A percentile compares a stretch with the other conserved stretches of the same genome.
Evolutionary conservation across 92 coral and sea anemone genomes (phyloP).

Genomic region (Metridium senile): DNA sequence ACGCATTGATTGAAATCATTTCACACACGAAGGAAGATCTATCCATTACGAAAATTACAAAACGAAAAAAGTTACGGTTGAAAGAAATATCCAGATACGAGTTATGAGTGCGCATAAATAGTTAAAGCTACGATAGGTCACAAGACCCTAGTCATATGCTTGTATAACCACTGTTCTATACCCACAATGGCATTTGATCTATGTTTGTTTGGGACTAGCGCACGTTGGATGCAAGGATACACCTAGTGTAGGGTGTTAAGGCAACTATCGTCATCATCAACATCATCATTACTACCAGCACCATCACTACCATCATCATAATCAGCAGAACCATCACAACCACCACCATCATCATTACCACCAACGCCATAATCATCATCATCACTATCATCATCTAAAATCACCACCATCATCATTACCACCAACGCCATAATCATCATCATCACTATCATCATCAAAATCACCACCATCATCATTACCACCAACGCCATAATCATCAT

Average conservation of each 20-base stretch:
- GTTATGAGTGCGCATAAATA: too few relatives aligned
- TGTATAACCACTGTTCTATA: conserved; percentile 53
- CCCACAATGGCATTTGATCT: neutral
- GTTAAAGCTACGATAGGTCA: neutral
- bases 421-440: neutral
- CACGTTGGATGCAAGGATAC: conserved; percentile 21
- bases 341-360: neutral
- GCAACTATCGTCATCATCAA: neutral
- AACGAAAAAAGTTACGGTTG: too few relatives aligned
- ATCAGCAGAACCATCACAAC: neutral
- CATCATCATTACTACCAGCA: neutral
- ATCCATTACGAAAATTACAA: neutral
- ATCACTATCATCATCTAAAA: neutral
- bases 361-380: neutral
- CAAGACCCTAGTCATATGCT: conserved; percentile 64
- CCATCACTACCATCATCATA: neutral
- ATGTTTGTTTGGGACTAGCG: neutral
- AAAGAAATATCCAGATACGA: too few relatives aligned
- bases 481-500: neutral
- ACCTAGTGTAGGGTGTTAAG: too few relatives aligned
- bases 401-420: neutral
- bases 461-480: neutral
- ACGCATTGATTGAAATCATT: too few relatives aligned
- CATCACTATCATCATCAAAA: neutral
- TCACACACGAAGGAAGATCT: neutral